These are phyloP conservation scores for Achlya flavicornis DNA, from an alignment of 2,888 invertebrate species.

Conservation along the genomic window DNA sequence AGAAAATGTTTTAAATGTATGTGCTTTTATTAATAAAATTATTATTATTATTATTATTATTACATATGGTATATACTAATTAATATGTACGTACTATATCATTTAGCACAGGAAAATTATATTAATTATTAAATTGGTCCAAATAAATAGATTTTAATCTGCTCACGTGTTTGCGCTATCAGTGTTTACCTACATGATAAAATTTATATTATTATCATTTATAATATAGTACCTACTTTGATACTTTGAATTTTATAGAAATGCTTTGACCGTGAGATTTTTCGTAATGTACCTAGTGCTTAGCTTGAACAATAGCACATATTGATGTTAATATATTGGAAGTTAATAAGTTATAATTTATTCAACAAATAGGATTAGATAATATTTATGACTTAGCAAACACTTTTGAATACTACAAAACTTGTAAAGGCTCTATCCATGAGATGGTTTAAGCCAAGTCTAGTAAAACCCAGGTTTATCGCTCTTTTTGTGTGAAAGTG, in stretches of 20 bases:
- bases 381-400: background rate
- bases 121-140: slow-evolving; percentile 16
- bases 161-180: slow-evolving; percentile 39
- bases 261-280: background rate
- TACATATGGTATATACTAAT: too few relatives aligned
- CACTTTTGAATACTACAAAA: too few relatives aligned
- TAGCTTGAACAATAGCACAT: background rate
- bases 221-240: background rate
- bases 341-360: too few relatives aligned
- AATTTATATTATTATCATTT: slow-evolving; percentile 4
- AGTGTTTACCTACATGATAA: slow-evolving; percentile 33
- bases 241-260: background rate
- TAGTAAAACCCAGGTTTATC: too few relatives aligned
- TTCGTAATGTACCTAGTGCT: background rate
- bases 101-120: background rate
- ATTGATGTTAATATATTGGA: background rate
- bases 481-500: too few relatives aligned
- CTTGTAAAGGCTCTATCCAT: too few relatives aligned
- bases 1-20: too few relatives aligned
- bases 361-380: background rate
- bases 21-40: too few relatives aligned
- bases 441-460: too few relatives aligned
- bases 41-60: too few relatives aligned
- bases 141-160: slow-evolving; percentile 21
- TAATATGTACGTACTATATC: too few relatives aligned